phyloP scores from a whole-genome alignment of 2,888 invertebrate species.

The Eupithecia abbreviata region DNA sequence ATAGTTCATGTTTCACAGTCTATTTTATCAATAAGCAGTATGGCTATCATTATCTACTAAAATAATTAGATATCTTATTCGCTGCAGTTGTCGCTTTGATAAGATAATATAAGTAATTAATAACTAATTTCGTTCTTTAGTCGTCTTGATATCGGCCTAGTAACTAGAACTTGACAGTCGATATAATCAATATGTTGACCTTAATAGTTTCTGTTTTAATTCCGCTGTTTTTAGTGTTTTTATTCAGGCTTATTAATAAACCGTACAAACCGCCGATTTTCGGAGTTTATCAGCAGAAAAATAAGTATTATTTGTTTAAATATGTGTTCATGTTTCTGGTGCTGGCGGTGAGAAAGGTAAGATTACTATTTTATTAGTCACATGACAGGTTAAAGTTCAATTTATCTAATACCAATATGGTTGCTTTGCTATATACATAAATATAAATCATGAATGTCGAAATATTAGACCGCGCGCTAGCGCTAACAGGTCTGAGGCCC shows the following conservation, averaged over 20 bases:
- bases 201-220: slow-evolving; percentile 57
- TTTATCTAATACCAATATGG: not conserved
- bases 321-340: slow-evolving; percentile 74
- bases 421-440: not conserved
- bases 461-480: not conserved
- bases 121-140: slow-evolving; percentile 12
- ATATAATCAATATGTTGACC: slow-evolving; percentile 55
- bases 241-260: slow-evolving; percentile 67
- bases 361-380: slow-evolving; percentile 25
- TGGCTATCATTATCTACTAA: not conserved
- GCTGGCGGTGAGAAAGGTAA: slow-evolving; percentile 77
- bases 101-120: slow-evolving; percentile 19
- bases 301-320: slow-evolving; percentile 80
- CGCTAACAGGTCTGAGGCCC: not conserved
- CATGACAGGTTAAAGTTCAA: slow-evolving; percentile 9
- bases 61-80: slow-evolving; percentile 1
- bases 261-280: slow-evolving; percentile 68
- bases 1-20: not conserved
- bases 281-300: slow-evolving; percentile 80
- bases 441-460: not conserved
- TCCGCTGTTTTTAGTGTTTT: slow-evolving; percentile 55
- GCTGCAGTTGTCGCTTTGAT: slow-evolving; percentile 16
- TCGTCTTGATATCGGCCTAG: not conserved
- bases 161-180: no score
- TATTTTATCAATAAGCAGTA: not conserved